These are phyloP conservation scores for Pycnomerus fuliginosus DNA, from an alignment of 2,888 invertebrate genomes.

Conservation along the genomic window DNA sequence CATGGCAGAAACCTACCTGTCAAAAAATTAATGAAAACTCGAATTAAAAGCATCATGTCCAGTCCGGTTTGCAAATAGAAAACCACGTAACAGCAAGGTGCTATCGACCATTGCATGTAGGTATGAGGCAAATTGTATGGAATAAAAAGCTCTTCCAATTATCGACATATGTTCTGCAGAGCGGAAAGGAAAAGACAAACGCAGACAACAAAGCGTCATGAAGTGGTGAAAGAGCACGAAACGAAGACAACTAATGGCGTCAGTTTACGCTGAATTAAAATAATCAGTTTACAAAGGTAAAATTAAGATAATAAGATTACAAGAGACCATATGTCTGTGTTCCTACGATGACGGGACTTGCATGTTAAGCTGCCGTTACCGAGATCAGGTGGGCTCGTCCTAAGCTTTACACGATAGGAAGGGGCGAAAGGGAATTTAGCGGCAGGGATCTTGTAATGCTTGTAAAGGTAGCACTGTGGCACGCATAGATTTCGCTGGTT, in stretches of 20 bases:
- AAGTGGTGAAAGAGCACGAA: no score
- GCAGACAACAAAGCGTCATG: no score
- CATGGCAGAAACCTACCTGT: no score
- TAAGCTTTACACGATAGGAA: constrained; percentile 36
- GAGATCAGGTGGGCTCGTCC: constrained; percentile 46
- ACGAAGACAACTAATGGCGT: constrained; percentile 11
- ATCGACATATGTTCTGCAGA: no score
- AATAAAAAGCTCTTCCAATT: no score
- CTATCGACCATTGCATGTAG: no score
- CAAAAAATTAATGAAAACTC: no score
- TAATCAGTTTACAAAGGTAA: constrained; percentile 43
- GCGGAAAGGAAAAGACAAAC: no score
- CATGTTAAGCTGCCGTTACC: constrained; percentile 47
- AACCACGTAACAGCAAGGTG: no score
- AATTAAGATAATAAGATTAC: constrained; percentile 50
- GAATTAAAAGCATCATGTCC: no score
- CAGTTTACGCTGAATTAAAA: constrained; percentile 29
- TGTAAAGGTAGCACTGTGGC: constrained; percentile 31
- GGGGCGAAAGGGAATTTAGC: constrained; percentile 28
- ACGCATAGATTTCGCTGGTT: constrained; percentile 30
- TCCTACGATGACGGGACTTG: constrained; percentile 43
- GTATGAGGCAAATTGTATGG: no score
- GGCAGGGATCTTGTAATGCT: constrained; percentile 33
- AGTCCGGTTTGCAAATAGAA: no score
- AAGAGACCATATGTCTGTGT: constrained; percentile 40